Evolutionary conservation across 1,140 invertebrate genomes (phyloP).

Genomic region (Gryon sp.): DNA sequence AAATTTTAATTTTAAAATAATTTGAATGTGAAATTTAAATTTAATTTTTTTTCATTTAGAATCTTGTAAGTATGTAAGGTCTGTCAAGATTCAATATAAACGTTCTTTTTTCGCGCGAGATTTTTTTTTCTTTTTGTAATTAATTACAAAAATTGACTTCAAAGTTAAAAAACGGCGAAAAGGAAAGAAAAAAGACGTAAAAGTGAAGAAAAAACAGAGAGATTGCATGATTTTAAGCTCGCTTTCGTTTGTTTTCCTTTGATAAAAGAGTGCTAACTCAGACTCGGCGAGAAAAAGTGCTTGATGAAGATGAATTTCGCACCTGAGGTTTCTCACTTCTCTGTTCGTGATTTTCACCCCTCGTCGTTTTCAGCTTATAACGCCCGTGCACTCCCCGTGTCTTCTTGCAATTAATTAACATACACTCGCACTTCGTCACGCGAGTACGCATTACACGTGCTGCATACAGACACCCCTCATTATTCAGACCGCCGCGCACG

Average conservation of each 20-base stretch:
- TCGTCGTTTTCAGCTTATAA: slow-evolving; percentile 58
- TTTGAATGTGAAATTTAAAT: not conserved
- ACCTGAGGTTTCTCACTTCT: slow-evolving; percentile 66
- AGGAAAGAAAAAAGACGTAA: not conserved
- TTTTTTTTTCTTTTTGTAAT: slow-evolving; percentile 25
- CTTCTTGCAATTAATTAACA: slow-evolving; percentile 71
- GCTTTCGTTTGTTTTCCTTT: slow-evolving; percentile 54
- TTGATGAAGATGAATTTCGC: slow-evolving; percentile 71
- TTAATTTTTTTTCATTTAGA: too few relatives aligned
- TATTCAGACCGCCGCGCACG: slow-evolving; percentile 52
- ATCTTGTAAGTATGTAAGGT: too few relatives aligned
- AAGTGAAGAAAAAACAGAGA: slow-evolving; percentile 6
- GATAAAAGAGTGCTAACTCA: slow-evolving; percentile 62
- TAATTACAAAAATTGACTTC: slow-evolving; percentile 31
- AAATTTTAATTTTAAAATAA: not conserved
- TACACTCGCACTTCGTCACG: slow-evolving; percentile 60
- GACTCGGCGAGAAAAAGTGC: slow-evolving; percentile 66
- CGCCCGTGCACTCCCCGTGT: slow-evolving; percentile 49
- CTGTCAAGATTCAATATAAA: too few relatives aligned
- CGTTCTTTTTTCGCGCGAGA: too few relatives aligned
- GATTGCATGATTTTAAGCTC: slow-evolving; percentile 43
- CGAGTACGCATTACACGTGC: slow-evolving; percentile 51
- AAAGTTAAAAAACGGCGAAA: slow-evolving; percentile 7
- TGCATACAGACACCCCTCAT: slow-evolving; percentile 42
- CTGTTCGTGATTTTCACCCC: slow-evolving; percentile 53